phyloP scores from a whole-genome alignment of 2,888 invertebrate genomes.

The Trissonchulus latispiculum region DNA sequence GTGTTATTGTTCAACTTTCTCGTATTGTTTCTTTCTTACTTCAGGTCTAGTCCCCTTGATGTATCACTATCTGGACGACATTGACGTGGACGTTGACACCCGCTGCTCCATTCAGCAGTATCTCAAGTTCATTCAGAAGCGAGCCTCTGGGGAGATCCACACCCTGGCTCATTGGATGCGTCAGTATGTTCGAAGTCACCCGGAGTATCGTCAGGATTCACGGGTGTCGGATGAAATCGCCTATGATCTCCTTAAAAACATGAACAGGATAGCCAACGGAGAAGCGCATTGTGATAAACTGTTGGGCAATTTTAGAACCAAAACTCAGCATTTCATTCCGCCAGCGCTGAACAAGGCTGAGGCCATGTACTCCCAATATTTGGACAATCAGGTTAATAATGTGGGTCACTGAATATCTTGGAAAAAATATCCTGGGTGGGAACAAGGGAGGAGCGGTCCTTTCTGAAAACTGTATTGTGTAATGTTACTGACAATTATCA shows the following conservation, averaged over 20 bases:
- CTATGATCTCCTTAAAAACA: conserved; percentile 57
- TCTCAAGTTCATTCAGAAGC: conserved; percentile 67
- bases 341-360: conserved; percentile 16
- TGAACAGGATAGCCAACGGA: conserved; percentile 39
- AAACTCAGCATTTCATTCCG: conserved; percentile 28
- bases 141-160: conserved; percentile 67
- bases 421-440: too few species aligned
- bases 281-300: conserved; percentile 37
- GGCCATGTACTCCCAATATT: conserved; percentile 14
- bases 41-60: conserved; percentile 87
- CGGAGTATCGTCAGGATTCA: conserved; percentile 76
- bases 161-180: conserved; percentile 94
- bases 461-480: too few species aligned
- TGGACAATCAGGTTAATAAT: neutral
- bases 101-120: conserved; percentile 94
- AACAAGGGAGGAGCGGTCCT: too few species aligned
- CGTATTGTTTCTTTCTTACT: too few species aligned
- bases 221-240: conserved; percentile 74
- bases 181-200: conserved; percentile 72
- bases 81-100: conserved; percentile 96
- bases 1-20: too few species aligned
- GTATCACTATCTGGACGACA: conserved; percentile 79
- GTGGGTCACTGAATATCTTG: neutral
- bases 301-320: conserved; percentile 38
- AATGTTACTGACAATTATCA: too few species aligned